These are phyloP conservation scores for Hydrotaea diabolus DNA, from an alignment of 2,888 invertebrate species.

Conservation along the genomic window DNA sequence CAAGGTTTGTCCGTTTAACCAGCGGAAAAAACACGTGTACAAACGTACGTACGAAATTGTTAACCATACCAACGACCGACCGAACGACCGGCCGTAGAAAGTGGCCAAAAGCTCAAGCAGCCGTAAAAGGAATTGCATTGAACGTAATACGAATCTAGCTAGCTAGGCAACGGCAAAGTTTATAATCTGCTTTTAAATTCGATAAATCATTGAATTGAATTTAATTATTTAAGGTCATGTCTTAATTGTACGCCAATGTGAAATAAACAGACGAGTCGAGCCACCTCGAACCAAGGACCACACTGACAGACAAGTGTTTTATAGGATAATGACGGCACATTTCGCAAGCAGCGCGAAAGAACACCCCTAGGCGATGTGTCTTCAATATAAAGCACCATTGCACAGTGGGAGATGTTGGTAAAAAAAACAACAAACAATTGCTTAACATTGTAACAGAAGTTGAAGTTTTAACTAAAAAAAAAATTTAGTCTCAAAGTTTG, in stretches of 20 bases:
- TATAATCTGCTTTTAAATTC: not conserved
- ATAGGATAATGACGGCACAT: not conserved
- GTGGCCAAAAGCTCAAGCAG: not conserved
- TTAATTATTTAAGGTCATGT: not conserved
- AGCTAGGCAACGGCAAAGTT: not conserved
- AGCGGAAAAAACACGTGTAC: slow-evolving; percentile 35
- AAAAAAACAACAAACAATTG: no score
- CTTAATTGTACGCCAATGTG: not conserved
- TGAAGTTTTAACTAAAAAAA: no score
- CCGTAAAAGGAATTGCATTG: not conserved
- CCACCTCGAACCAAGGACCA: not conserved
- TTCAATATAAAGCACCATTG: not conserved
- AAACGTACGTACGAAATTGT: no score
- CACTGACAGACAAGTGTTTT: not conserved
- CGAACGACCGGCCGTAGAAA: no score
- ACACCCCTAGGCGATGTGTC: not conserved
- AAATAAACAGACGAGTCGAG: not conserved
- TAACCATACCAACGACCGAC: no score
- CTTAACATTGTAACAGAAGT: no score
- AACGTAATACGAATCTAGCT: not conserved
- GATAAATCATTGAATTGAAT: slow-evolving; percentile 14
- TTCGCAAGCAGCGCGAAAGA: not conserved
- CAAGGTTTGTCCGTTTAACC: slow-evolving; percentile 50
- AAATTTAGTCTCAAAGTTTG: no score
- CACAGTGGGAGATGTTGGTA: not conserved